Conservation (phyloP, 2,888 invertebrate genomes). For the Listrodromus nycthemerus region DNA sequence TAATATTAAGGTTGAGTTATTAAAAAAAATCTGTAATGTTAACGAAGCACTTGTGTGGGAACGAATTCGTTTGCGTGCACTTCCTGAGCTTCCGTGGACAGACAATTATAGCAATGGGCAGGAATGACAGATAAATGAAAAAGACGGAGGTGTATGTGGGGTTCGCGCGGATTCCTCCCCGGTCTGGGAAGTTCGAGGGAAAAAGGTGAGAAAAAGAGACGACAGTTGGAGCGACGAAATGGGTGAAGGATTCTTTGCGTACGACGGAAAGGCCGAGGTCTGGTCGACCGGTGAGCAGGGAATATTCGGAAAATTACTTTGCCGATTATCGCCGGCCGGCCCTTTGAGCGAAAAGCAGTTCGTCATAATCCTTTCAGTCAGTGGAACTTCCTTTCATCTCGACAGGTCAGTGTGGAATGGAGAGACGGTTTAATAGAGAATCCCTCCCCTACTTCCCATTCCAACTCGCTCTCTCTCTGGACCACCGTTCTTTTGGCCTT, state of each 20-base stretch:
- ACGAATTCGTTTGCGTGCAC: conserved; percentile 8
- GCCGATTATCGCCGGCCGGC: conserved; percentile 71
- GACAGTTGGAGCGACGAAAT: background rate
- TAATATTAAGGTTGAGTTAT: background rate
- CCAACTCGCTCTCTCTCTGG: background rate
- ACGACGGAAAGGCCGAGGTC: conserved; percentile 5
- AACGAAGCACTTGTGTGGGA: background rate
- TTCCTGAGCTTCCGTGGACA: background rate
- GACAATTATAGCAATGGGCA: background rate
- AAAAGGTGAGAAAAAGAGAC: conserved; percentile 38
- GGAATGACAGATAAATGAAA: conserved; percentile 25
- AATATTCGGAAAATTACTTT: conserved; percentile 73
- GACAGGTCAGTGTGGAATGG: conserved; percentile 54
- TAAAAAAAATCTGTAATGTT: background rate
- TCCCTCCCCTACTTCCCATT: background rate
- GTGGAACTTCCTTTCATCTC: conserved; percentile 68
- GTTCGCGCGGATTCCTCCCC: background rate
- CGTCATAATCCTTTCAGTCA: conserved; percentile 73
- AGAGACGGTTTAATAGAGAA: conserved; percentile 65
- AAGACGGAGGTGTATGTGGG: background rate
- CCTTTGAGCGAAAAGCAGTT: conserved; percentile 69
- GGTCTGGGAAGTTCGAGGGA: conserved; percentile 9
- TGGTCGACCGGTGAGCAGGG: conserved; percentile 25
- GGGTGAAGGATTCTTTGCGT: background rate
- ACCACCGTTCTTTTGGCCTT: conserved; percentile 47